These are phyloP conservation scores for Mungos mungo DNA, from an alignment of 2,113 vertebrate genomes.

Conservation along the genomic window DNA sequence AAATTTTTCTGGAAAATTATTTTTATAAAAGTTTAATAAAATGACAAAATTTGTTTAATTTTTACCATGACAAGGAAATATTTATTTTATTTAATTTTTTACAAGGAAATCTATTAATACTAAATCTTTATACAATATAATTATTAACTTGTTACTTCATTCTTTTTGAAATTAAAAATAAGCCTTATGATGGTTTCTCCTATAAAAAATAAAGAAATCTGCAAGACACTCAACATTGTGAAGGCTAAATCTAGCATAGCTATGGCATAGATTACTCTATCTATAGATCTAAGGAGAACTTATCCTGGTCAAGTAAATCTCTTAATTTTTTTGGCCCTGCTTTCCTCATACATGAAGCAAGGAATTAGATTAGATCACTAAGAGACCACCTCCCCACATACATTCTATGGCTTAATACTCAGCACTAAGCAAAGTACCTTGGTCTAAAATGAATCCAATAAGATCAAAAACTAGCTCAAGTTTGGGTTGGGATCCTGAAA, in stretches of 20 bases:
- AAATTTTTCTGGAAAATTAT: background rate
- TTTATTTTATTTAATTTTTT: background rate
- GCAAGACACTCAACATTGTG: background rate
- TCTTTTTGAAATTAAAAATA: background rate
- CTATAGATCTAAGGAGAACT: background rate
- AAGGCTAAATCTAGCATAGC: background rate
- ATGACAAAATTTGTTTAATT: background rate
- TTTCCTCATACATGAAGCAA: background rate
- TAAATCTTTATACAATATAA: background rate
- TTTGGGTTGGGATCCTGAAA: background rate
- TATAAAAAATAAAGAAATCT: background rate
- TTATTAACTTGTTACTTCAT: background rate
- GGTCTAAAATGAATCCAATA: background rate
- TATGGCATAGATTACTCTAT: background rate
- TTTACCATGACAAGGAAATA: background rate
- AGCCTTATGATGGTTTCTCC: background rate
- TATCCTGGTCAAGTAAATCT: background rate
- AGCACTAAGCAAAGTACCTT: background rate
- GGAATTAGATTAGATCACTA: background rate
- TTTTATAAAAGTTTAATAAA: background rate
- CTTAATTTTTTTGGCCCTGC: background rate
- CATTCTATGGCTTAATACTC: background rate
- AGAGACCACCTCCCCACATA: background rate
- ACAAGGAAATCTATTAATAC: background rate
- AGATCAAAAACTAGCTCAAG: background rate